Conservation (phyloP, 2,888 invertebrate species). For the Standfussiana lucernea region DNA sequence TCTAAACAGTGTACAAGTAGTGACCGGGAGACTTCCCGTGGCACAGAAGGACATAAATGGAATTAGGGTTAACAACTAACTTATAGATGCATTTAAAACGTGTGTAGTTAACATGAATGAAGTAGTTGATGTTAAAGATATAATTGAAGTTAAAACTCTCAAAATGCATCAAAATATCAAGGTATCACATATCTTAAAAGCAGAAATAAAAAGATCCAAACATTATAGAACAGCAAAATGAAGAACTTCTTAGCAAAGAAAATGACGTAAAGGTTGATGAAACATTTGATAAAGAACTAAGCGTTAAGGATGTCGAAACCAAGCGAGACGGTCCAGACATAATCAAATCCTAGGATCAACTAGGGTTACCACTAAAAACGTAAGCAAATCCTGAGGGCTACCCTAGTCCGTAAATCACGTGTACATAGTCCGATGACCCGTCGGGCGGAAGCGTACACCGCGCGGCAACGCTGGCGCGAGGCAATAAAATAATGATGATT, state of each 20-base stretch:
- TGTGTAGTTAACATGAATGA: background rate
- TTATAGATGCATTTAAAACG: background rate
- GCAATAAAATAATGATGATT: constrained; percentile 88
- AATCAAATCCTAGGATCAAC: constrained; percentile 35
- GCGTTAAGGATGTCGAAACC: background rate
- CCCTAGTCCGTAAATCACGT: constrained; percentile 69
- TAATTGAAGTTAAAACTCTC: background rate
- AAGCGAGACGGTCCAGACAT: constrained; percentile 3
- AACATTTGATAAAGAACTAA: constrained; percentile 1
- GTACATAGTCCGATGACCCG: constrained; percentile 69
- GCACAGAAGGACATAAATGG: constrained; percentile 32
- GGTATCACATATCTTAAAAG: no score
- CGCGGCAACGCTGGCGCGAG: constrained; percentile 73
- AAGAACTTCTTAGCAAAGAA: background rate
- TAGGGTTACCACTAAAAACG: constrained; percentile 28
- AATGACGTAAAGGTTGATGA: background rate
- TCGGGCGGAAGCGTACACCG: constrained; percentile 71
- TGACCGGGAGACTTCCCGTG: constrained; percentile 61
- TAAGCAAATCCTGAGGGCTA: constrained; percentile 53
- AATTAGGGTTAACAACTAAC: constrained; percentile 57
- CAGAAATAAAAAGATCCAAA: background rate
- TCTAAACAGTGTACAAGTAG: constrained; percentile 60
- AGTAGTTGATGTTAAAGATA: background rate
- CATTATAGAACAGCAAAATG: background rate
- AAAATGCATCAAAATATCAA: background rate